phyloP scores from a whole-genome alignment of 92 coral and sea anemone genomes.

The Epizoanthus rinbou region DNA sequence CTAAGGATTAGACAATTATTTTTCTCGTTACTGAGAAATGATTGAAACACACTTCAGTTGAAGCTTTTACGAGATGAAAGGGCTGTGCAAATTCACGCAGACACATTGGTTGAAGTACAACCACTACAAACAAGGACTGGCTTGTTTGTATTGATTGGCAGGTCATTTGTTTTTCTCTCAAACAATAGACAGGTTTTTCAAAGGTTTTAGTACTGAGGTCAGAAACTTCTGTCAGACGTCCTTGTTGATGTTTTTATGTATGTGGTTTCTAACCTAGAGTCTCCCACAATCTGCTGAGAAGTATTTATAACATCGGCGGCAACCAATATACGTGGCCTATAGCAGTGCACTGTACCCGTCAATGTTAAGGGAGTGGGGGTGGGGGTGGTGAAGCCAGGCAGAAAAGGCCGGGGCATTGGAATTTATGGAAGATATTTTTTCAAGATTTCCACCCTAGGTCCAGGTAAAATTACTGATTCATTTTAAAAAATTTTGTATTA shows the following conservation, averaged over 20 bases:
- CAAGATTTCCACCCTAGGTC: no score
- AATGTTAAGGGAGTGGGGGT: no score
- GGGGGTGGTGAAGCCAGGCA: no score
- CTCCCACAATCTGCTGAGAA: no score
- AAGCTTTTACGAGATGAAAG: conserved; percentile 17
- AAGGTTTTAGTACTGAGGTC: not conserved
- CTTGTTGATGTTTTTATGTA: not conserved
- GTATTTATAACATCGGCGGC: no score
- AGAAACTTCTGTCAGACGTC: not conserved
- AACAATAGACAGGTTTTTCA: conserved; percentile 25
- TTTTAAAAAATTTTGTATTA: no score
- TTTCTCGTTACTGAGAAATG: conserved; percentile 4
- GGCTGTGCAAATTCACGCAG: conserved; percentile 12
- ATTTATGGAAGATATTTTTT: no score
- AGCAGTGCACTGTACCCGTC: no score
- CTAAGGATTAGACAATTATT: conserved; percentile 7
- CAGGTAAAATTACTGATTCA: no score
- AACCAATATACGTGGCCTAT: no score
- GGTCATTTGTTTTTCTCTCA: conserved; percentile 25
- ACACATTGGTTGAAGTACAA: conserved; percentile 1
- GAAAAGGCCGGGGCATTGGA: no score
- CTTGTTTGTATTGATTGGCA: conserved; percentile 16
- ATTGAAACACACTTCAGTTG: not conserved
- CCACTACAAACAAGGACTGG: not conserved
- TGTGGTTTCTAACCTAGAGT: not conserved